These are phyloP conservation scores for Diabrotica undecimpunctata DNA, from an alignment of 1,140 invertebrate species.

Conservation along the genomic window DNA sequence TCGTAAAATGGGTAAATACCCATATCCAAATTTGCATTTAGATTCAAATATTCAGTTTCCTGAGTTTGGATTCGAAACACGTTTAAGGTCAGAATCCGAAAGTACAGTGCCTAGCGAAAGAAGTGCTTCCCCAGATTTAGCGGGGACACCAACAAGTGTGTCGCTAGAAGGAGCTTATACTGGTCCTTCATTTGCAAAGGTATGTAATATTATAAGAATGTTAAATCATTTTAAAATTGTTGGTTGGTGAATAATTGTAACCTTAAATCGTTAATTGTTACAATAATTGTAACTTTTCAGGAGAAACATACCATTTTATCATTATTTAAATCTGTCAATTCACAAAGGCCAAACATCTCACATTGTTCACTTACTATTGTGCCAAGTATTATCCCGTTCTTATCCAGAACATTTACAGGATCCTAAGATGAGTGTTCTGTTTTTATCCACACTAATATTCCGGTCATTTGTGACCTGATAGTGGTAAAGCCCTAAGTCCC, in stretches of 20 bases:
- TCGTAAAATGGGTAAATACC: constrained; percentile 62
- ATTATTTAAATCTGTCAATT: too few species aligned
- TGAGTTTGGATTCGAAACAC: constrained; percentile 22
- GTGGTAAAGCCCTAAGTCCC: too few species aligned
- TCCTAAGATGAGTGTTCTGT: too few species aligned
- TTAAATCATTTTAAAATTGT: constrained; percentile 6
- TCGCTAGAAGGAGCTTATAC: constrained; percentile 34
- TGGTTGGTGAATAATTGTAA: background rate
- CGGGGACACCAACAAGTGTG: constrained; percentile 36
- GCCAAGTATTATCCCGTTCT: too few species aligned
- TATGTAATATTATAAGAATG: constrained; percentile 36
- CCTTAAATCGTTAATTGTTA: too few species aligned
- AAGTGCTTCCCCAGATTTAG: constrained; percentile 23
- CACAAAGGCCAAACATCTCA: too few species aligned
- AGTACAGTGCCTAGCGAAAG: constrained; percentile 28
- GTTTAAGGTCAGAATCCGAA: constrained; percentile 29
- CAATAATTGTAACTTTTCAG: background rate
- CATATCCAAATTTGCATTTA: constrained; percentile 55
- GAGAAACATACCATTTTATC: too few species aligned
- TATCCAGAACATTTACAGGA: too few species aligned
- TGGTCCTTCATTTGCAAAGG: constrained; percentile 59
- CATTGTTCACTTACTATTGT: too few species aligned
- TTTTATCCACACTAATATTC: too few species aligned
- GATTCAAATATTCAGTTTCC: constrained; percentile 65
- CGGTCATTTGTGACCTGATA: too few species aligned